phyloP scores from a whole-genome alignment of 2,888 invertebrate species.

The Erpobdella octoculata region DNA sequence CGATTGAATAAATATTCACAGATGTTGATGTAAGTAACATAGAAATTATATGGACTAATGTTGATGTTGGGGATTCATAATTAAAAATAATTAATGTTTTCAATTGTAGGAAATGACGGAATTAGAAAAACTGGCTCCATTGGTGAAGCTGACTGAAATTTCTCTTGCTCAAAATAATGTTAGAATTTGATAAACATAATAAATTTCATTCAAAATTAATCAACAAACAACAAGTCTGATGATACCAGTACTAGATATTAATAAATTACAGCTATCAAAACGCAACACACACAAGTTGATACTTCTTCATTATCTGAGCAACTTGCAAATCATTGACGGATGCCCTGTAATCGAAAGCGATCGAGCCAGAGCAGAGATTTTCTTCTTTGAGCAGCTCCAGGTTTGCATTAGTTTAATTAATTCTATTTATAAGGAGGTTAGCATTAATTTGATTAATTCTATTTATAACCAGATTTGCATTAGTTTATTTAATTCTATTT shows the following conservation, averaged over 20 bases:
- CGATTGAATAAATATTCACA: too few species aligned
- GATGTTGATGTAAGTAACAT: too few species aligned
- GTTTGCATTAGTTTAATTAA: too few species aligned
- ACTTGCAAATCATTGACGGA: conserved; percentile 49
- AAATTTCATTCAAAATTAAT: background rate
- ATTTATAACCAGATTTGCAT: background rate
- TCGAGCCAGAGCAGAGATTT: conserved; percentile 48
- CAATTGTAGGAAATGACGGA: conserved; percentile 46
- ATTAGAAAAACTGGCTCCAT: conserved; percentile 47
- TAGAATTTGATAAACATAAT: conserved; percentile 36
- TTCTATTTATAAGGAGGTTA: background rate
- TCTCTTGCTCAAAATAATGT: conserved; percentile 51
- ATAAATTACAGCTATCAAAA: conserved; percentile 46
- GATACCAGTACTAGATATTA: too few species aligned
- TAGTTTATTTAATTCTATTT: too few species aligned
- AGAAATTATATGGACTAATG: background rate
- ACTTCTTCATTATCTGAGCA: conserved; percentile 47
- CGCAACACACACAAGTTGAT: conserved; percentile 49
- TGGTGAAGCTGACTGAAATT: conserved; percentile 47
- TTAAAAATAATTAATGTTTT: background rate
- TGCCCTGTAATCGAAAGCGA: conserved; percentile 50
- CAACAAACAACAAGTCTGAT: background rate
- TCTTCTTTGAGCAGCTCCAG: conserved; percentile 46
- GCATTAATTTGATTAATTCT: background rate
- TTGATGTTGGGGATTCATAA: background rate